Percentiles rank a stretch among this genome's conserved stretches.
phyloP scores from a whole-genome alignment of 2,888 invertebrate genomes.

The Hoplodrina blanda region DNA sequence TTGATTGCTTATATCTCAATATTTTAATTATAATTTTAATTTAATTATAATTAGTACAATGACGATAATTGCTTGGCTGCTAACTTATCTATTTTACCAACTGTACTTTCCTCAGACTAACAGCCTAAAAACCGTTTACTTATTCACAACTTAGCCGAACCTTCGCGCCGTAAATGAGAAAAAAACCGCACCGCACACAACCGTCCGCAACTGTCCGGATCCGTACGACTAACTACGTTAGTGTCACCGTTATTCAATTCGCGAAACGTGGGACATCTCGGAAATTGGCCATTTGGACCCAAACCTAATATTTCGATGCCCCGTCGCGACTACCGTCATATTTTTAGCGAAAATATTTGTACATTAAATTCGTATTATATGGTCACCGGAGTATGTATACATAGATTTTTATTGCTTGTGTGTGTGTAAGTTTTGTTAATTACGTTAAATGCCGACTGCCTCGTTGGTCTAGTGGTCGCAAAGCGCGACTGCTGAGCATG shows the following conservation, averaged over 20 bases:
- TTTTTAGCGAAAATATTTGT: constrained; percentile 59
- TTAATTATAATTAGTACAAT: neutral
- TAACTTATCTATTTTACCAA: neutral
- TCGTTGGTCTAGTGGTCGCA: no score
- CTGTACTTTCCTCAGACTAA: neutral
- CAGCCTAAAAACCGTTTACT: constrained; percentile 24
- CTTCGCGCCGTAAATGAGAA: constrained; percentile 44
- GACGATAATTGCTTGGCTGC: neutral
- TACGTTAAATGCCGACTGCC: neutral
- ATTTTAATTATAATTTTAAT: no score
- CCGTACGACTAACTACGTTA: constrained; percentile 54
- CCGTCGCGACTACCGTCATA: constrained; percentile 48
- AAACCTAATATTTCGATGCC: constrained; percentile 62
- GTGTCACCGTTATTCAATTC: constrained; percentile 60
- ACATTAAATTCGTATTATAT: constrained; percentile 56
- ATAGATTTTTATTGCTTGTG: constrained; percentile 22
- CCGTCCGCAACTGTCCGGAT: constrained; percentile 20
- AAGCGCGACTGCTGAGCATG: no score
- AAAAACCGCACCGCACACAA: constrained; percentile 22
- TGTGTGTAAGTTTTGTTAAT: constrained; percentile 18
- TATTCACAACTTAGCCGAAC: constrained; percentile 26
- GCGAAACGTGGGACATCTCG: constrained; percentile 57
- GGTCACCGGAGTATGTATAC: constrained; percentile 15
- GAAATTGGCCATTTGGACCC: constrained; percentile 66
- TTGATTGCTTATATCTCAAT: no score